These are phyloP conservation scores for Poecile montanus DNA, from an alignment of 2,797 vertebrate species.

Conservation along the genomic window DNA sequence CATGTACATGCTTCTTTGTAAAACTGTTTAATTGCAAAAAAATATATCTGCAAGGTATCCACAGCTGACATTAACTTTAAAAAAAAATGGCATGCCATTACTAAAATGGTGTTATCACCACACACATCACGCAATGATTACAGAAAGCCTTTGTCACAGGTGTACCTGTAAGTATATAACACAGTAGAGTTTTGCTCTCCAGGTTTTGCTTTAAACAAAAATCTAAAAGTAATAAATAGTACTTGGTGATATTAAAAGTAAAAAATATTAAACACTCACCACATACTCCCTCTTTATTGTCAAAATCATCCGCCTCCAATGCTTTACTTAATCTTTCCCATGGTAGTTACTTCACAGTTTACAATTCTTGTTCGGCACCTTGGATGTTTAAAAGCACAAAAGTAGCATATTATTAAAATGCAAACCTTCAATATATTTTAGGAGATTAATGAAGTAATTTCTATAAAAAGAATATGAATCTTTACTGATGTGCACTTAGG, in stretches of 20 bases:
- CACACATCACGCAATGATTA: neutral
- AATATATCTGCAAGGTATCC: conserved; percentile 39
- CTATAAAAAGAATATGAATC: neutral
- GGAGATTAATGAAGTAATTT: conserved; percentile 39
- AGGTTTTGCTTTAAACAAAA: conserved; percentile 40
- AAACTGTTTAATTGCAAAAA: conserved; percentile 56
- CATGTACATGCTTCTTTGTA: conserved; percentile 1
- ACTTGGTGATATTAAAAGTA: conserved; percentile 41
- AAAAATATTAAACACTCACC: conserved; percentile 79
- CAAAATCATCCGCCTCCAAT: conserved; percentile 73
- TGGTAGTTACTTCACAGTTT: conserved; percentile 87
- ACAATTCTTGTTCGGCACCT: conserved; percentile 83
- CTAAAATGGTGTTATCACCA: conserved; percentile 37
- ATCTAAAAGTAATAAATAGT: conserved; percentile 53
- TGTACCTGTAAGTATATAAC: conserved; percentile 22
- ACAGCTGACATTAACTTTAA: conserved; percentile 47
- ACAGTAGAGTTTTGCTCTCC: conserved; percentile 14
- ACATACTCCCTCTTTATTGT: conserved; percentile 79
- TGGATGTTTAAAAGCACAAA: conserved; percentile 70
- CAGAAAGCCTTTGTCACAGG: conserved; percentile 29
- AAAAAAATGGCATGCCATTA: conserved; percentile 43
- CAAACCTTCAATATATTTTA: conserved; percentile 48
- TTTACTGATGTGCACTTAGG: conserved; percentile 13
- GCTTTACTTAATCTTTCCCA: conserved; percentile 81
- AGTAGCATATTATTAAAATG: conserved; percentile 55